phyloP scores from a whole-genome alignment of 2,888 invertebrate genomes.

The Acleris literana region DNA sequence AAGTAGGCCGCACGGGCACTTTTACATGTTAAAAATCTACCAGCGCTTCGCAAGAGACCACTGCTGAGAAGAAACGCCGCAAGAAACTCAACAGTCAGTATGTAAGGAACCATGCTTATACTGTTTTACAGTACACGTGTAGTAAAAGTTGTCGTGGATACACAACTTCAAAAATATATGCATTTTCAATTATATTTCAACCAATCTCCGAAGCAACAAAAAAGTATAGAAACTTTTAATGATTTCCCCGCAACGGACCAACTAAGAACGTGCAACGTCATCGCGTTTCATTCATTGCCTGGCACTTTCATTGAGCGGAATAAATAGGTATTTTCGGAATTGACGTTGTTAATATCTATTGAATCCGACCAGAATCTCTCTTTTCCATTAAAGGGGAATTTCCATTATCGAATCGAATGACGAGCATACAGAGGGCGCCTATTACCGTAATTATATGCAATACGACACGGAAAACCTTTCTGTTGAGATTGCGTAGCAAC shows the following conservation, averaged over 20 bases:
- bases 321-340: constrained; percentile 26
- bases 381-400: constrained; percentile 39
- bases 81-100: no score
- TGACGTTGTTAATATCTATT: constrained; percentile 33
- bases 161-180: no score
- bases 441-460: constrained; percentile 59
- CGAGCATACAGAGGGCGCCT: constrained; percentile 31
- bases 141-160: no score
- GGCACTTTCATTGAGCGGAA: constrained; percentile 4
- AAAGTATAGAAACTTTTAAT: constrained; percentile 17
- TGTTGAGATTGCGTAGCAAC: constrained; percentile 53
- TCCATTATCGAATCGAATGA: constrained; percentile 38
- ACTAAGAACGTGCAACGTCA: constrained; percentile 16
- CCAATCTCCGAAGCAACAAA: background rate
- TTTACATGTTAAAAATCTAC: no score
- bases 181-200: background rate
- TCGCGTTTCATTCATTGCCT: constrained; percentile 20
- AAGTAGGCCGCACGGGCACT: no score
- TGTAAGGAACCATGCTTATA: no score
- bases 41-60: no score
- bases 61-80: no score
- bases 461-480: constrained; percentile 68
- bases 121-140: no score
- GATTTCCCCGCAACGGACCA: constrained; percentile 15
- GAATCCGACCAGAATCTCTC: constrained; percentile 26